phyloP scores from a whole-genome alignment of 2,113 vertebrate species.

The Rhombomys opimus region DNA sequence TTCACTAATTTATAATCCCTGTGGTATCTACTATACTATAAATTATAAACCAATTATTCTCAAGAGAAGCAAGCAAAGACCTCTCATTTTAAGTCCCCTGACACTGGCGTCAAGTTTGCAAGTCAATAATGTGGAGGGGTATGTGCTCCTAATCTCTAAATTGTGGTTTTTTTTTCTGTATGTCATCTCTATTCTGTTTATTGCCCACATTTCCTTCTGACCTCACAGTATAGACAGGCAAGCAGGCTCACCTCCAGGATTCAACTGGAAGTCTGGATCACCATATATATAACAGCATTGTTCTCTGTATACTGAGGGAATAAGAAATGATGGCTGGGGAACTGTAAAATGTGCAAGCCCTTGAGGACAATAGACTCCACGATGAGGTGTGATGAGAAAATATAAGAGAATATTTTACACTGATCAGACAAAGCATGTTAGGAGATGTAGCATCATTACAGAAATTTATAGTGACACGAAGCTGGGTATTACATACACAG shows the following conservation, averaged over 20 bases:
- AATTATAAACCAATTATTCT: constrained; percentile 62
- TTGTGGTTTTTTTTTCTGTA: neutral
- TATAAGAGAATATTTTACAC: constrained; percentile 17
- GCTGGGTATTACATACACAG: constrained; percentile 52
- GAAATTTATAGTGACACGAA: constrained; percentile 68
- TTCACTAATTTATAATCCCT: constrained; percentile 51
- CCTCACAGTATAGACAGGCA: constrained; percentile 48
- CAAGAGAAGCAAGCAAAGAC: constrained; percentile 43
- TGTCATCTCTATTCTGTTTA: neutral
- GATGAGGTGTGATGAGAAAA: constrained; percentile 12
- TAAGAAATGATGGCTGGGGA: neutral
- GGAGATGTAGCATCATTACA: constrained; percentile 55
- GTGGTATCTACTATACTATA: constrained; percentile 28
- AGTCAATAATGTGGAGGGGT: neutral
- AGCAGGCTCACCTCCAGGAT: neutral
- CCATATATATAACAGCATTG: neutral
- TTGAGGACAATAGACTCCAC: constrained; percentile 47
- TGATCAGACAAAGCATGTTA: constrained; percentile 34
- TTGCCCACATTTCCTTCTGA: neutral
- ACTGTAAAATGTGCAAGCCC: constrained; percentile 25
- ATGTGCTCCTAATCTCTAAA: neutral
- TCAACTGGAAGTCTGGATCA: neutral
- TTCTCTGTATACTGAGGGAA: constrained; percentile 46
- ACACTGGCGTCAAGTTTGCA: neutral
- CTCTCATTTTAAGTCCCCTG: neutral